Conservation (phyloP, 2,113 vertebrate genomes). For the Anoura caudifer region DNA sequence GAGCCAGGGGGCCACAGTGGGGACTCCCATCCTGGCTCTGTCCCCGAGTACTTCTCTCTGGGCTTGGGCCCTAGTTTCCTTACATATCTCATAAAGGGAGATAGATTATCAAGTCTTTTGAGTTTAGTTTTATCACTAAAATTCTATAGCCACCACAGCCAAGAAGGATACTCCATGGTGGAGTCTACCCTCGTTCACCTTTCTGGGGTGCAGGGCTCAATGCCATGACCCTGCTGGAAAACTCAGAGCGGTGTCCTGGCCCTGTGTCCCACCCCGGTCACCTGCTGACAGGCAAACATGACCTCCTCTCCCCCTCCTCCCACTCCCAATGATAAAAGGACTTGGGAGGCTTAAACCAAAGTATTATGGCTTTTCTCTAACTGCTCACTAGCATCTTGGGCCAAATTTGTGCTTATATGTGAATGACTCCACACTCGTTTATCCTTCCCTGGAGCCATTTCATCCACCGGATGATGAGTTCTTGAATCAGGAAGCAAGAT, state of each 20-base stretch:
- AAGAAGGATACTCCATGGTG: not conserved
- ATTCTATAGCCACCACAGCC: not conserved
- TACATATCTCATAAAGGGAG: not conserved
- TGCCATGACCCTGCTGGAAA: not conserved
- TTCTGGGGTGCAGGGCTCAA: conserved; percentile 42
- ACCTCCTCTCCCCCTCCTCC: not conserved
- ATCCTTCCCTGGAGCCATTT: conserved; percentile 64
- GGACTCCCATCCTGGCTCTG: not conserved
- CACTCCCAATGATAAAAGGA: conserved; percentile 16
- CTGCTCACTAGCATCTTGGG: conserved; percentile 66
- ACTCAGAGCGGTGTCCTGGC: not conserved
- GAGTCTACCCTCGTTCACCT: not conserved
- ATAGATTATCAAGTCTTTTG: not conserved
- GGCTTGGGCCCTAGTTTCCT: not conserved
- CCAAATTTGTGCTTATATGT: conserved; percentile 40
- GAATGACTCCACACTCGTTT: conserved; percentile 37
- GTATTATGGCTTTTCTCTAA: conserved; percentile 60
- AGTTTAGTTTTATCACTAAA: not conserved
- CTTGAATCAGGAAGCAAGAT: conserved; percentile 57
- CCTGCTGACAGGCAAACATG: conserved; percentile 12
- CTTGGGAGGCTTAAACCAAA: conserved; percentile 61
- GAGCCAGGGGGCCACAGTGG: not conserved
- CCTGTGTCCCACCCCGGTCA: not conserved
- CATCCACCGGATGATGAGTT: conserved; percentile 59
- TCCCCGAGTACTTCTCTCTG: not conserved